A percentile compares a stretch with the other conserved stretches of the same genome.
Evolutionary conservation across 1,140 invertebrate species (phyloP).

Genomic region (Oscheius sp.): DNA sequence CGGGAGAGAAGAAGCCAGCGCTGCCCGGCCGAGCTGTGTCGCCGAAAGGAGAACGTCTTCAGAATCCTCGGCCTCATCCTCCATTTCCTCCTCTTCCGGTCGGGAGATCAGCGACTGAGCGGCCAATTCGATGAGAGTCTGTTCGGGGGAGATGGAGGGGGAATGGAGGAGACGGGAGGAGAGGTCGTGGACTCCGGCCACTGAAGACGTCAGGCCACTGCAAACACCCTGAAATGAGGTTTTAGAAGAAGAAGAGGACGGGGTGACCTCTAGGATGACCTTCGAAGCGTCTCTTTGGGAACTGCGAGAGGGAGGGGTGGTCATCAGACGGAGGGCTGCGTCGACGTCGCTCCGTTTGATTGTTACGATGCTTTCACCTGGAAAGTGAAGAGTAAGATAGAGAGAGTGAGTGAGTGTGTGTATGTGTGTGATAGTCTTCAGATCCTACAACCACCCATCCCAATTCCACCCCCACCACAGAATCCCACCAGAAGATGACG

Average conservation of each 20-base stretch:
- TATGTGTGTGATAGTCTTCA: too few species aligned
- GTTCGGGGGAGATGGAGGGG: background rate
- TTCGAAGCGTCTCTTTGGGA: constrained; percentile 4
- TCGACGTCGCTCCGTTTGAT: background rate
- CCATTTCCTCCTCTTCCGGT: background rate
- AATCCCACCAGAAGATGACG: too few species aligned
- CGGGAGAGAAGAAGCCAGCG: constrained; percentile 83
- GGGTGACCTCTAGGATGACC: background rate
- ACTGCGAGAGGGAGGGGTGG: background rate
- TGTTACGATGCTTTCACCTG: constrained; percentile 1
- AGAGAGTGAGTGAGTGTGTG: too few species aligned
- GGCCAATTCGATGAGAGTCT: background rate
- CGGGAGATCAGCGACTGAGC: background rate
- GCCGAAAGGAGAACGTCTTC: constrained; percentile 58
- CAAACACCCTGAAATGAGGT: constrained; percentile 19
- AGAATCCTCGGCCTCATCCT: background rate
- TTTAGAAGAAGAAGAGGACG: background rate
- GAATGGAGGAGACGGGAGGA: constrained; percentile 1
- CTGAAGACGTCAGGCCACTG: constrained; percentile 16
- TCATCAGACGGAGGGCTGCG: background rate
- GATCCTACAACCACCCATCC: too few species aligned
- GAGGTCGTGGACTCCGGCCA: constrained; percentile 1
- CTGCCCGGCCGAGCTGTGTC: constrained; percentile 83
- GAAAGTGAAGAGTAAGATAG: too few species aligned
- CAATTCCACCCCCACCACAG: too few species aligned